A percentile compares a stretch with the other conserved stretches of the same genome.
Evolutionary conservation across 2,797 vertebrate genomes (phyloP).

Genomic region (Amazona ochrocephala): DNA sequence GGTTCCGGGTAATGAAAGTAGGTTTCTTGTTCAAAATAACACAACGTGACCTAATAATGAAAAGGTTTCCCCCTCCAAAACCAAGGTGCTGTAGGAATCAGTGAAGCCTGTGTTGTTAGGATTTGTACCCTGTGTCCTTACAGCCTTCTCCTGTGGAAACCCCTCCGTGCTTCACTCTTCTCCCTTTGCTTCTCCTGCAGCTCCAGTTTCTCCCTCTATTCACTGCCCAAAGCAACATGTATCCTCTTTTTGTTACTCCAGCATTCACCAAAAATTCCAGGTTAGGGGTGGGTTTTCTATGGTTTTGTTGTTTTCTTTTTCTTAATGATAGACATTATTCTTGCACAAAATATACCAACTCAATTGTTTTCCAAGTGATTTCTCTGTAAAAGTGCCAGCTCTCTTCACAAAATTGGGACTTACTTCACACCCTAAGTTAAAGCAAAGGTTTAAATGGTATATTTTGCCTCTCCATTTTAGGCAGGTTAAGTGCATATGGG

Average conservation of each 20-base stretch:
- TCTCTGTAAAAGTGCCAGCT: neutral
- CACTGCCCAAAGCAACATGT: neutral
- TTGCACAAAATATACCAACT: neutral
- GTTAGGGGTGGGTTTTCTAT: neutral
- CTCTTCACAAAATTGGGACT: neutral
- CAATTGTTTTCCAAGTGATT: neutral
- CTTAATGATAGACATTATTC: neutral
- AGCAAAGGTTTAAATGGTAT: neutral
- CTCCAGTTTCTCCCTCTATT: neutral
- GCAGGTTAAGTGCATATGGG: neutral
- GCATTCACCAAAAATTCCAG: neutral
- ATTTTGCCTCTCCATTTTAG: neutral
- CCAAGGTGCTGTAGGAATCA: neutral
- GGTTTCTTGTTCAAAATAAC: conserved; percentile 4
- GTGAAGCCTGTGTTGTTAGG: neutral
- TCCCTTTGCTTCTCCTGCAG: neutral
- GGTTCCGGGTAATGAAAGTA: neutral
- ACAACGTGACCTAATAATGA: conserved; percentile 23
- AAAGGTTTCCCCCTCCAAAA: neutral
- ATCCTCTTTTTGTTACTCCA: neutral
- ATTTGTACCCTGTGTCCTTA: neutral
- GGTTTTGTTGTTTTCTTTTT: neutral
- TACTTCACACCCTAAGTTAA: neutral
- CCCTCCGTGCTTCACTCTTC: neutral
- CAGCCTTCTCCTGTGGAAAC: neutral